phyloP scores from a whole-genome alignment of 2,888 invertebrate genomes.

The Oxytorus armatus region DNA sequence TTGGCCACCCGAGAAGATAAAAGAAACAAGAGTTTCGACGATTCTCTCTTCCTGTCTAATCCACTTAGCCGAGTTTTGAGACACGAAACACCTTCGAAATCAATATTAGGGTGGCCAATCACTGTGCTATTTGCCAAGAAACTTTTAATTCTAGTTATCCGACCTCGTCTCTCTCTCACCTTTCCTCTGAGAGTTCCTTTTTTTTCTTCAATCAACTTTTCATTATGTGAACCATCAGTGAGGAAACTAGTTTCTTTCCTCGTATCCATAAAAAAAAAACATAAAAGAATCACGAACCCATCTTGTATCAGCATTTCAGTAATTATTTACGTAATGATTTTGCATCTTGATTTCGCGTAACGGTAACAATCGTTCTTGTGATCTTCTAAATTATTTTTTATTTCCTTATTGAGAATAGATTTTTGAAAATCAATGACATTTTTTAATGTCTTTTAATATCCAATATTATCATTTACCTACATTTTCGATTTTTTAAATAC shows the following conservation, averaged over 20 bases:
- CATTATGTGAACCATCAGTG: conserved; percentile 25
- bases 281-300: conserved; percentile 34
- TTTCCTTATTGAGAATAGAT: too few species aligned
- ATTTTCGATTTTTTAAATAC: background rate
- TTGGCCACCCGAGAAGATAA: conserved; percentile 23
- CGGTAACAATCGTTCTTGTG: too few species aligned
- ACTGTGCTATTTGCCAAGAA: conserved; percentile 2
- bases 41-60: background rate
- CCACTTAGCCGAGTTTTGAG: background rate
- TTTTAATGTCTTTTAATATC: background rate
- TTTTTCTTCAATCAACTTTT: conserved; percentile 17
- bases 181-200: conserved; percentile 3
- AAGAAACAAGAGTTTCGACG: background rate
- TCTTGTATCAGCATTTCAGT: conserved; percentile 40
- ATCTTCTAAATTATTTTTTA: too few species aligned
- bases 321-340: conserved; percentile 41
- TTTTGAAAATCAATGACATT: background rate
- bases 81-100: background rate
- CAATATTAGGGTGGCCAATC: conserved; percentile 24
- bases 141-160: conserved; percentile 47
- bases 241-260: conserved; percentile 52
- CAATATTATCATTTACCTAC: background rate
- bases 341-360: conserved; percentile 12
- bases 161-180: conserved; percentile 47
- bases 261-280: conserved; percentile 11